phyloP scores from a whole-genome alignment of 1,140 invertebrate species.

The Drosophila murphyi region DNA sequence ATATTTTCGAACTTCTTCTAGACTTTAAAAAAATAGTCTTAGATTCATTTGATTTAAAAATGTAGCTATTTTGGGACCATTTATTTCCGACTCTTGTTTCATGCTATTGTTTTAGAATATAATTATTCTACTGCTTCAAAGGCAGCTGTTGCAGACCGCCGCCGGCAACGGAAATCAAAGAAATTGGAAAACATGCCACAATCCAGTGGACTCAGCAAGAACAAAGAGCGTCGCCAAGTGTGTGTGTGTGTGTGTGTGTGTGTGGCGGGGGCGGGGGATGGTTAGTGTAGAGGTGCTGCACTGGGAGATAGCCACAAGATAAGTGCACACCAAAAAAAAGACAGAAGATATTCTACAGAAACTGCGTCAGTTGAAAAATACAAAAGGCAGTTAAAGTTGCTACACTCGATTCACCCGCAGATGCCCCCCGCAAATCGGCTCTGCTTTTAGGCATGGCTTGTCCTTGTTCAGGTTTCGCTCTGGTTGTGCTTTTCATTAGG shows the following conservation, averaged over 20 bases:
- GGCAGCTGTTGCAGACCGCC: constrained; percentile 5
- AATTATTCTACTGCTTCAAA: constrained; percentile 25
- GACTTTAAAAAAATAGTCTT: too few relatives aligned
- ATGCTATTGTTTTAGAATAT: constrained; percentile 9
- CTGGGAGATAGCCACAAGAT: neutral
- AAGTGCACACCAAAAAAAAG: neutral
- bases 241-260: neutral
- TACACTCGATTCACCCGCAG: too few relatives aligned
- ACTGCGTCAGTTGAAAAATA: neutral
- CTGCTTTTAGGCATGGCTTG: constrained; percentile 2
- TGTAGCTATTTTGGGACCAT: neutral
- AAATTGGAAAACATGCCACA: constrained; percentile 58
- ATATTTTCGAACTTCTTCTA: too few relatives aligned
- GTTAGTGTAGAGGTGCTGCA: neutral
- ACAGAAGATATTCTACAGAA: neutral
- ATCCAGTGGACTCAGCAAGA: constrained; percentile 18
- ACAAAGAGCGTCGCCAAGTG: constrained; percentile 9
- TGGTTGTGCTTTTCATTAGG: constrained; percentile 45
- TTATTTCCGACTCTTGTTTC: constrained; percentile 13
- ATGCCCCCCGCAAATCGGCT: neutral
- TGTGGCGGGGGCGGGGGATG: neutral
- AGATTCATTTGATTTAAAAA: neutral
- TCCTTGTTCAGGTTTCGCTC: constrained; percentile 18
- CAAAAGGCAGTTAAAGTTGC: neutral
- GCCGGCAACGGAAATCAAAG: constrained; percentile 52